phyloP scores from a whole-genome alignment of 2,797 vertebrate species.

The Arrhamphus sclerolepis region DNA sequence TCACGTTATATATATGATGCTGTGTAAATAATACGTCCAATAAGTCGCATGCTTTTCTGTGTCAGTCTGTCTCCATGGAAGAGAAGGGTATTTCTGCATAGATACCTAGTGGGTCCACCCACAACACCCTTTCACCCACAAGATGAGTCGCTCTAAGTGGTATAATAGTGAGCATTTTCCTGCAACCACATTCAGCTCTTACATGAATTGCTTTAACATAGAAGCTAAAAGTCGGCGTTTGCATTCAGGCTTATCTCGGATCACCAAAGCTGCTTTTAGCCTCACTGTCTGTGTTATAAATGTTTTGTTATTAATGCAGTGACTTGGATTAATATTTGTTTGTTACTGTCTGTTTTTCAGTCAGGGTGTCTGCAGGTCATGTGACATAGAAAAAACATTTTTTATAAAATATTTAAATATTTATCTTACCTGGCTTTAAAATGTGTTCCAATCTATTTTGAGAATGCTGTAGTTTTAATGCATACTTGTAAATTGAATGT shows the following conservation, averaged over 20 bases:
- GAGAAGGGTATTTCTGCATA: constrained; percentile 51
- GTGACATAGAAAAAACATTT: not conserved
- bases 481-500: no score
- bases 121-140: no score
- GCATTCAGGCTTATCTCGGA: constrained; percentile 29
- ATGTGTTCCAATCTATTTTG: no score
- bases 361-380: constrained; percentile 46
- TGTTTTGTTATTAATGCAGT: constrained; percentile 51
- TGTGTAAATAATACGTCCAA: constrained; percentile 1
- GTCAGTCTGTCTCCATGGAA: constrained; percentile 15
- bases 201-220: constrained; percentile 21
- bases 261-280: constrained; percentile 48
- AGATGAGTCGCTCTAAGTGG: constrained; percentile 2
- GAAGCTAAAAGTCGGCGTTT: constrained; percentile 20
- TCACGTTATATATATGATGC: constrained; percentile 7
- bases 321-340: constrained; percentile 38
- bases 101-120: constrained; percentile 25
- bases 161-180: constrained; percentile 37
- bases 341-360: constrained; percentile 2
- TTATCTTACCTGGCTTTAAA: not conserved
- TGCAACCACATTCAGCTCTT: constrained; percentile 35
- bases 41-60: constrained; percentile 22
- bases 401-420: not conserved
- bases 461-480: no score
- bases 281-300: constrained; percentile 29